Conservation (phyloP, 2,113 vertebrate genomes). For the Sitta europaea region DNA sequence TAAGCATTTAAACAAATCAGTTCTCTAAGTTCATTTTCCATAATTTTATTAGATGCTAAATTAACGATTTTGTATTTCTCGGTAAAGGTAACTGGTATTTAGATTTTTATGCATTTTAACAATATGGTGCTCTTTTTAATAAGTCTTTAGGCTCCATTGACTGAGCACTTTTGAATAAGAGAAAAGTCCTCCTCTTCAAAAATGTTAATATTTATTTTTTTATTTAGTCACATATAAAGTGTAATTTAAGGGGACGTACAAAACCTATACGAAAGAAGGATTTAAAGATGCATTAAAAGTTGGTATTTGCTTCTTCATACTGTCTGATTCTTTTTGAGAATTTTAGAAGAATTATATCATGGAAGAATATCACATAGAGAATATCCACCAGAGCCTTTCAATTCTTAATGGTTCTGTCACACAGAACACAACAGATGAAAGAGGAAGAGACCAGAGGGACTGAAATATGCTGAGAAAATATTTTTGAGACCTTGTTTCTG, state of each 20-base stretch:
- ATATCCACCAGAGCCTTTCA: neutral
- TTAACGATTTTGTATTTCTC: neutral
- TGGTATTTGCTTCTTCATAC: neutral
- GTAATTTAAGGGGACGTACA: neutral
- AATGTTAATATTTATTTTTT: neutral
- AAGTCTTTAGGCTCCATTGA: neutral
- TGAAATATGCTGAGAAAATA: neutral
- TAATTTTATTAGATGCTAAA: neutral
- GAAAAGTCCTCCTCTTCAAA: fast-evolving
- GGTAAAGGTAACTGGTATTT: neutral
- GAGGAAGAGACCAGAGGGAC: neutral
- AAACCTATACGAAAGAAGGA: neutral
- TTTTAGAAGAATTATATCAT: neutral
- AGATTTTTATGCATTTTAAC: neutral
- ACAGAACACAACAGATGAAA: neutral
- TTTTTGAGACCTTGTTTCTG: neutral
- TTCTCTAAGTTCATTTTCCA: neutral
- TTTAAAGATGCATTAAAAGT: neutral
- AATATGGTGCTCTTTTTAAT: neutral
- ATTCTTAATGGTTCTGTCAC: neutral
- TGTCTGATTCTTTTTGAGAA: neutral
- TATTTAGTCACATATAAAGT: neutral
- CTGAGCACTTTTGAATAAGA: neutral
- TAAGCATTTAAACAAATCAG: neutral
- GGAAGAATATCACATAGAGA: neutral